phyloP scores from a whole-genome alignment of 2,888 invertebrate genomes.

The Hedya salicella region DNA sequence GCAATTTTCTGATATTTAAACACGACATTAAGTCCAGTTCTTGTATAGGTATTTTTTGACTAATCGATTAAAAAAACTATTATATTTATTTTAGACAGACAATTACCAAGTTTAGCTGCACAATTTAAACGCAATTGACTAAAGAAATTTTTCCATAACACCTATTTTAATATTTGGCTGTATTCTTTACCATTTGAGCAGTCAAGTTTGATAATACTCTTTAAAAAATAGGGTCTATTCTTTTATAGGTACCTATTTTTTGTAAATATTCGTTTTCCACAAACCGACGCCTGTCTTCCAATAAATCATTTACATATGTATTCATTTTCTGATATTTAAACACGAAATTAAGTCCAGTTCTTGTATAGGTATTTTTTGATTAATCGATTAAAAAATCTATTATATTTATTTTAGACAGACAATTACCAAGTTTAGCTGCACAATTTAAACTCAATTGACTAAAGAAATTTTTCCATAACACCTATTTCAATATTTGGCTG shows the following conservation, averaged over 20 bases:
- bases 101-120: not conserved
- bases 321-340: too few species aligned
- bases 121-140: not conserved
- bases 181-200: constrained; percentile 10
- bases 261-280: not conserved
- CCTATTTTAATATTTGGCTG: constrained; percentile 16
- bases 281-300: not conserved
- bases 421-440: not conserved
- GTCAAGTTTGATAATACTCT: not conserved
- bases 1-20: too few species aligned
- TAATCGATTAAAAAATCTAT: too few species aligned
- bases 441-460: not conserved
- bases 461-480: not conserved
- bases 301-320: not conserved
- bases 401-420: too few species aligned
- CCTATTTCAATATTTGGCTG: constrained; percentile 16
- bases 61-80: too few species aligned
- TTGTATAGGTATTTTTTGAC: too few species aligned
- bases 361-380: too few species aligned
- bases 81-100: too few species aligned
- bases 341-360: too few species aligned
- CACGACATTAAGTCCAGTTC: too few species aligned
- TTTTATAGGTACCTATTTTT: constrained; percentile 1
- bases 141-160: not conserved
- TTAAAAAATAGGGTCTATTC: not conserved